Evolutionary conservation across 2,888 invertebrate genomes (phyloP), one percentile per base, ranked within the genome.

Genomic region (Pheosia gnoma): DNA sequence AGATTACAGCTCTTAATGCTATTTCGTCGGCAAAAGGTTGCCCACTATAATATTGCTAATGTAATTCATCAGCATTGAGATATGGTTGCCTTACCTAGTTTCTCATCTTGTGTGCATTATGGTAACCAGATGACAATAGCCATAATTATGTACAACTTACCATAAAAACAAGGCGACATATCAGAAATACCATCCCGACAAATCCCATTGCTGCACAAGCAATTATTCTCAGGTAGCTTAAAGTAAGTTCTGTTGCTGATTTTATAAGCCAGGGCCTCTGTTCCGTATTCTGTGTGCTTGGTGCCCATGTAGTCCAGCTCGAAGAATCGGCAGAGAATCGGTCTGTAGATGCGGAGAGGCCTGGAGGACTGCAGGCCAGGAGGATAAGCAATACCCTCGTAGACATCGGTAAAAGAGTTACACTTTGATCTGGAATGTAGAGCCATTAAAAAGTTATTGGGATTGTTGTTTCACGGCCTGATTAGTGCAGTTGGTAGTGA

Each of bases 311-410:
- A 90, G 37, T 86, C 83, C 45, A 90, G 67, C 69, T 89, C 95
- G 51, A 97, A 77, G 0, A 96, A 94, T 56, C 97, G 94, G 83
- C 98, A 98, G 78, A 98, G 96, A 0, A 97, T 95, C 72, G 96
- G 95, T 38, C 97, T 94, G 85, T 95, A 98, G 7, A 97, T 82
- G 13, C 94, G 87, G 66, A 97, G 91, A 0, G 86, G 82, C 0
- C 89, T 91, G 0, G 90, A 92, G 38, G 90, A 85, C 5, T 86
- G 84, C 59, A 98, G 77, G 57, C 94, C 88, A 1, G 94, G 86
- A 0, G 97, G 96, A 74, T 96, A 97, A 1, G 95, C 83, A 0
- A 96, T 94, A 0, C 97, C 97, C 82, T 97, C 97, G 68, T 95
- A 96, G 0, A 94, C 82, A 25, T 97, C 96, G 70, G 94, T 94